These are phyloP conservation scores for Bujurquina vittata DNA, from an alignment of 2,113 vertebrate species.

Conservation along the genomic window DNA sequence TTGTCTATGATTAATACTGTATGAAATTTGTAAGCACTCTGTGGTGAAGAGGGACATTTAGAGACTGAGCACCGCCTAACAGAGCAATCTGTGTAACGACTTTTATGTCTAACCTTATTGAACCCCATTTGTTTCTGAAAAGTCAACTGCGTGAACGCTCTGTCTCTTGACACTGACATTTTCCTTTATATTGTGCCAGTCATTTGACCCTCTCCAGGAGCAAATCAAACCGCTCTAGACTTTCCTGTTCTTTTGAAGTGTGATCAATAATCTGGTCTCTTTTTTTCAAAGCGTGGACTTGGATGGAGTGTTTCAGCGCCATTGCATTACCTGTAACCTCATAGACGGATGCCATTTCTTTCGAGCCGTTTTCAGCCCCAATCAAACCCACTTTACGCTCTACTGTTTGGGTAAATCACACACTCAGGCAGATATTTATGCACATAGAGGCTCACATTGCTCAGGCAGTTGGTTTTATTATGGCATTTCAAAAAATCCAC, in stretches of 20 bases:
- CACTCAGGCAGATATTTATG: accelerated
- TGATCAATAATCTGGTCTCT: constrained; percentile 19
- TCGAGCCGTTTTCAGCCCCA: constrained; percentile 81
- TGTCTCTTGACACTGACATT: constrained; percentile 20
- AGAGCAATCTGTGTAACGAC: constrained; percentile 17
- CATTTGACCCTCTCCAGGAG: constrained; percentile 15
- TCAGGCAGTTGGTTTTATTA: constrained; percentile 23
- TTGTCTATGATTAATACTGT: constrained; percentile 34
- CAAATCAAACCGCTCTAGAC: neutral
- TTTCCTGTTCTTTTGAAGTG: neutral
- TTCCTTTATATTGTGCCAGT: neutral
- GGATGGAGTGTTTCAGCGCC: constrained; percentile 79
- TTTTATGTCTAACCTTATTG: constrained; percentile 40
- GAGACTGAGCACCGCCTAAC: neutral
- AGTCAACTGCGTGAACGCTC: constrained; percentile 21
- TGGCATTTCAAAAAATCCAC: constrained; percentile 24
- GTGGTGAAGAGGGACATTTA: constrained; percentile 4
- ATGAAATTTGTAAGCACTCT: constrained; percentile 31
- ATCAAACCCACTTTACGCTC: constrained; percentile 79
- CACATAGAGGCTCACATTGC: neutral
- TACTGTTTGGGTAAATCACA: constrained; percentile 80
- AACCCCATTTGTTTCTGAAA: constrained; percentile 41
- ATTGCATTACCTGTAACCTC: constrained; percentile 83
- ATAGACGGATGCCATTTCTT: constrained; percentile 82
- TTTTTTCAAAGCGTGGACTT: constrained; percentile 76